These are phyloP conservation scores for Dromiciops gliroides DNA, from an alignment of 2,113 vertebrate genomes.

Conservation along the genomic window DNA sequence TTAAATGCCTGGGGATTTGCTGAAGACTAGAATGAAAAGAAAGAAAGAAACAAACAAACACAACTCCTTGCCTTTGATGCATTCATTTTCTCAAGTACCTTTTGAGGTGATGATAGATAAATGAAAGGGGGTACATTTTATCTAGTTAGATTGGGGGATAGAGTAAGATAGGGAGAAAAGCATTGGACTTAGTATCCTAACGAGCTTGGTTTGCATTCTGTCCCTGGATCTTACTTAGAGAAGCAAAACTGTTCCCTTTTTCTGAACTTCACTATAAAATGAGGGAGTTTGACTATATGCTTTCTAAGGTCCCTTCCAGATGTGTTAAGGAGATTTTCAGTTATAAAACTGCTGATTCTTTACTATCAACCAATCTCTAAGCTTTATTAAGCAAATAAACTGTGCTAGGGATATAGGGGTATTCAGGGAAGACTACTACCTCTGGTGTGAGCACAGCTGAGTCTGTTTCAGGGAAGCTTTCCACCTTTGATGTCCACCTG, in stretches of 20 bases:
- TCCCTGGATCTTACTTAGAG: neutral
- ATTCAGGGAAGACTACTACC: neutral
- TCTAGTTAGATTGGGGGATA: neutral
- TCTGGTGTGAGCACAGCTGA: neutral
- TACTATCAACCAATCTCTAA: neutral
- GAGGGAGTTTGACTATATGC: neutral
- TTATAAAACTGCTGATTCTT: neutral
- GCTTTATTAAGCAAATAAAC: neutral
- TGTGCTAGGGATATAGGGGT: neutral
- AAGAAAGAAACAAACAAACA: neutral
- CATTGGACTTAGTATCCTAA: neutral
- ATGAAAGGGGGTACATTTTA: neutral
- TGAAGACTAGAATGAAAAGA: neutral
- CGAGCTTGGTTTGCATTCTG: neutral
- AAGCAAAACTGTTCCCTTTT: neutral
- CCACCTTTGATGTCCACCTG: neutral
- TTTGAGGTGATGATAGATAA: neutral
- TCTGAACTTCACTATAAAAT: neutral
- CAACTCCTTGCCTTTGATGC: neutral
- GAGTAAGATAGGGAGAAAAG: neutral
- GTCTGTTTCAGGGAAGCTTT: neutral
- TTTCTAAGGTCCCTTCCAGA: neutral
- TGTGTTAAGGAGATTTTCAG: neutral
- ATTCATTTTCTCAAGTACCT: neutral
- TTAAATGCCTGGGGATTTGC: neutral